phyloP scores from a whole-genome alignment of 2,113 vertebrate genomes.

The Erythrocercus mccallii region DNA sequence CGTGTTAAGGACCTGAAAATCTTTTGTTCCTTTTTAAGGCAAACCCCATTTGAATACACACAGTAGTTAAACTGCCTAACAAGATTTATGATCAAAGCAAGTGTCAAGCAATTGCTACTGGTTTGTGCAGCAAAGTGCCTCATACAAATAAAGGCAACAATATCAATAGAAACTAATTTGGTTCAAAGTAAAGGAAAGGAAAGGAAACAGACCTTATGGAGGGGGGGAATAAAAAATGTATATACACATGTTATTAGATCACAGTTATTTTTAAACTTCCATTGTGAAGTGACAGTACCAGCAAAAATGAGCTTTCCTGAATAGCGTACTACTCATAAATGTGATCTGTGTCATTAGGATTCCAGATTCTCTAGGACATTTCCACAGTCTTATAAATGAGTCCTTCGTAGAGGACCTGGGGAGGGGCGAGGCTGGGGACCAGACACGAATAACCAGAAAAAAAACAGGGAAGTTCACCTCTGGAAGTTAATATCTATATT shows the following conservation, averaged over 20 bases:
- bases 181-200: conserved; percentile 21
- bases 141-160: conserved; percentile 26
- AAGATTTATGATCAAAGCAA: conserved; percentile 51
- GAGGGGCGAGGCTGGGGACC: accelerated
- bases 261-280: conserved; percentile 27
- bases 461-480: not conserved
- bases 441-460: not conserved
- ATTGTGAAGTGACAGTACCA: not conserved
- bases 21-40: not conserved
- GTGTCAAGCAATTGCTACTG: conserved; percentile 34
- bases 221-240: not conserved
- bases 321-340: not conserved
- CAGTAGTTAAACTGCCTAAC: conserved; percentile 37
- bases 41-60: conserved; percentile 8
- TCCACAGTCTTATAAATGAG: not conserved
- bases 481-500: not conserved
- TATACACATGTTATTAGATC: conserved; percentile 12
- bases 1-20: not conserved
- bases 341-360: not conserved
- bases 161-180: conserved; percentile 52
- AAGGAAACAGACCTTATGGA: not conserved
- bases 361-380: not conserved
- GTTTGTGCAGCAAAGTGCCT: conserved; percentile 38
- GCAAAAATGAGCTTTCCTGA: conserved; percentile 15
- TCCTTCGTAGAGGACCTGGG: not conserved